Evolutionary conservation across 1,140 invertebrate genomes (phyloP), one percentile per base, ranked within the genome.

Genomic region (Lepidurus arcticus): DNA sequence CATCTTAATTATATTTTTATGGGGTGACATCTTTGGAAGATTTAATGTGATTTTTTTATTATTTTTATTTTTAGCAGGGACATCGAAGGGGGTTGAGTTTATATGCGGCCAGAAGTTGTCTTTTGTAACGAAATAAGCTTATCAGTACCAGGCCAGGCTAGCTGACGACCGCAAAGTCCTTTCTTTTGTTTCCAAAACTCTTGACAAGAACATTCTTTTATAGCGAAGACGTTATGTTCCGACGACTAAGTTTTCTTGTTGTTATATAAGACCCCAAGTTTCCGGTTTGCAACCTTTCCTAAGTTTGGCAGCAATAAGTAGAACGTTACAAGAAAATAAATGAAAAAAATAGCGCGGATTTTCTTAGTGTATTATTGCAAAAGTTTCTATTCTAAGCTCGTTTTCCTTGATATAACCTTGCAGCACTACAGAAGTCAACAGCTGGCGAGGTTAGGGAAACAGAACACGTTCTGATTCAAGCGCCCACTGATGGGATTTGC

Each of bases 401-500:
- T 65, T 65, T 21, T 21, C 53, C 9, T 21, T 65, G 53, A 65
- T 65, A 65, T 65, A 21, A 65, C 53, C n/a, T 13, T 21, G 21
- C 53, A 65, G 21, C 21, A 16, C 53, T 65, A 21, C 21, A 65
- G n/a, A 65, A 65, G 53, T 65, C 53, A 65, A 65, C 53, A 65
- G 53, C 53, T 65, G 53, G 53, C 53, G 53, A 65, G 53, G 53
- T 65, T 65, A 65, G 16, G 53, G 53, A 65, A 65, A 65, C 53
- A 65, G 53, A 65, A 65, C 53, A 65, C 53, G 53, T 65, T 65
- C 53, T 65, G 53, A 65, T 65, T 65, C 53, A 65, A 65, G 53
- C 53, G 53, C 53, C 53, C 53, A 16, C 53, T 65, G 53, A 65
- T 65, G 53, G 53, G 53, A 65, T 65, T 65, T 65, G 53, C 53